Evolutionary conservation across 2,888 invertebrate genomes (phyloP).

Genomic region (Lepidocyrtinus sp.): DNA sequence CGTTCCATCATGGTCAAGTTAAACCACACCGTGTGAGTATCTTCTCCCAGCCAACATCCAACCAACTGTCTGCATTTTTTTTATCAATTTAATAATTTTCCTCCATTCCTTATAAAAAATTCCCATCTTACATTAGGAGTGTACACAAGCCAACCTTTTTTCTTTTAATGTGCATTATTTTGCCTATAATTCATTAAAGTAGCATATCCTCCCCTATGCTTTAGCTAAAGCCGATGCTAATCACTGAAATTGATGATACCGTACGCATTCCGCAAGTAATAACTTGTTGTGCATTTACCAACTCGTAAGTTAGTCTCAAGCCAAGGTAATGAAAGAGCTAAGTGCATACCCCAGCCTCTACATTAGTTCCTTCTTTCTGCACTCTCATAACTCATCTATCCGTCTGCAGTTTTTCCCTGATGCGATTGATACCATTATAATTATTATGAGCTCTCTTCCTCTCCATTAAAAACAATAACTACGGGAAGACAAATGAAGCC

Average conservation of each 20-base stretch:
- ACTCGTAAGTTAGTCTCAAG: not conserved
- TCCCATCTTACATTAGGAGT: not conserved
- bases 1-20: not conserved
- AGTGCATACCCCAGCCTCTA: not conserved
- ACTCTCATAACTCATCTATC: slow-evolving; percentile 55
- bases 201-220: slow-evolving; percentile 1
- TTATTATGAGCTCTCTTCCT: slow-evolving; percentile 26
- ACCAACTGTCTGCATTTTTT: not conserved
- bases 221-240: not conserved
- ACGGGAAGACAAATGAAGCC: too few relatives aligned
- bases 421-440: slow-evolving; percentile 56
- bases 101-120: not conserved
- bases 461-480: not conserved
- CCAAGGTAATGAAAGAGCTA: slow-evolving; percentile 7
- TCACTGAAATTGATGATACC: slow-evolving; percentile 1
- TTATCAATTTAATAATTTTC: not conserved
- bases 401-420: slow-evolving; percentile 46
- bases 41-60: too few relatives aligned
- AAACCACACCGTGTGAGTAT: not conserved
- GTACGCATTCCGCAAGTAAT: slow-evolving; percentile 4
- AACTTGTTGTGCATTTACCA: slow-evolving; percentile 13
- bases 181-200: slow-evolving; percentile 14
- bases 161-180: slow-evolving; percentile 15
- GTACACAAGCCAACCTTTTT: not conserved
- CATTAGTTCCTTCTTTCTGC: slow-evolving; percentile 38